Evolutionary conservation across 1,140 invertebrate species (phyloP), one percentile per base, ranked within the genome.

Genomic region (Drosophila ercepeae): DNA sequence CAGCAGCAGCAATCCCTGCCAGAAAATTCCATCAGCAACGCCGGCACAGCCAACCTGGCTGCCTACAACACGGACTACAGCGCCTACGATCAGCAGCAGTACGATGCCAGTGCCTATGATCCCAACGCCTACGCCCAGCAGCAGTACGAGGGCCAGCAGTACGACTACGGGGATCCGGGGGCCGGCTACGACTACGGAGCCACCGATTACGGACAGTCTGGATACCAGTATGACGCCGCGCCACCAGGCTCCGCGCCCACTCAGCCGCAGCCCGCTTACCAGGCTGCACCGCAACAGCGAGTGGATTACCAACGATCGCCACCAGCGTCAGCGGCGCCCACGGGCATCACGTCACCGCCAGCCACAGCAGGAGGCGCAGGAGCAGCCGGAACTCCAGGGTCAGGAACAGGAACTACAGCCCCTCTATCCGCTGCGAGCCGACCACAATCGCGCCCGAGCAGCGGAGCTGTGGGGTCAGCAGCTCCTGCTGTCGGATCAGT

Each of bases 51-150:
- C 42, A 88, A 88, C 6, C 36, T 86, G 50, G 86, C 68, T 46
- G 88, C 83, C 59, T 90, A 91, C 83, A 86, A 78, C 51, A 77
- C 79, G 41, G 88, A 91, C 41, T 91, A 89, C 63, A 91, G 78
- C 44, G 86, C 73, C 77, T 91, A 91, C 48, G 86, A 91, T 16
- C 90, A 91, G 61, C 91, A 91, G 55, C 89, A 91, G 58, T 91
- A 91, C 29, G 89, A 89, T 45, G 70, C 78, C 34, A 71, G 70
- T n/a, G 90, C 51, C 29, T 90, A 91, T 53, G 89, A 91, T 54
- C 27, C 70, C 42, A 81, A 57, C 39, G 71, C 59, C 46, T 84
- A 89, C 36, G 57, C 71, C 46, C 89, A 89, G 70, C 76, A 79
- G 34, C 79, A 75, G n/a, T 91, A 90, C 39, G 83, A 86, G 36